A percentile compares a stretch with the other conserved stretches of the same genome.
Evolutionary conservation across 2,888 invertebrate species (phyloP).

Genomic region (Cephus spinipes): DNA sequence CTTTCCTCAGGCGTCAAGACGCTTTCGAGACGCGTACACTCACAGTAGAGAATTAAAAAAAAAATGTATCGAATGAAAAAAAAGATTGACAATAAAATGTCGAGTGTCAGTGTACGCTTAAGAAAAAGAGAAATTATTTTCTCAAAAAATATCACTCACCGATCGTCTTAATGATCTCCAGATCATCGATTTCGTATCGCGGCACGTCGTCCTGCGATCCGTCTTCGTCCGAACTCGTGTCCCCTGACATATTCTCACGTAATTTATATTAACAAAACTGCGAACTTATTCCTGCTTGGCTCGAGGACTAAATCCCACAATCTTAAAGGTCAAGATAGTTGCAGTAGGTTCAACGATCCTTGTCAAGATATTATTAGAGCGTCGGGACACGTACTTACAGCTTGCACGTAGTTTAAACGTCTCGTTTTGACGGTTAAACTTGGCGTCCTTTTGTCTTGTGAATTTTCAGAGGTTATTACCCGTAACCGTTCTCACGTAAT

Average conservation of each 20-base stretch:
- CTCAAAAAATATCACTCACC: constrained; percentile 72
- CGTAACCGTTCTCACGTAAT: too few relatives aligned
- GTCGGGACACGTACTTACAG: constrained; percentile 19
- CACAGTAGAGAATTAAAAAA: too few relatives aligned
- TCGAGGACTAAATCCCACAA: background rate
- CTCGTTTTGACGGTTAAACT: too few relatives aligned
- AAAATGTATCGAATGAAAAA: too few relatives aligned
- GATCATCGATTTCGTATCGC: constrained; percentile 78
- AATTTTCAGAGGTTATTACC: too few relatives aligned
- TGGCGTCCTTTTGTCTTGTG: too few relatives aligned
- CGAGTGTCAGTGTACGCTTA: too few relatives aligned
- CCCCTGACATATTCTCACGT: constrained; percentile 40
- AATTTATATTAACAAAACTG: constrained; percentile 17
- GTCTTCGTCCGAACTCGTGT: constrained; percentile 57
- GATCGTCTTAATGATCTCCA: constrained; percentile 88
- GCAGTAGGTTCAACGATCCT: constrained; percentile 50
- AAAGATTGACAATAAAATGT: too few relatives aligned
- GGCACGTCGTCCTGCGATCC: constrained; percentile 56
- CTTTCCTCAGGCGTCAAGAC: background rate
- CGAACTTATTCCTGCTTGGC: background rate
- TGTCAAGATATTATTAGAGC: constrained; percentile 47
- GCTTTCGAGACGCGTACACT: too few relatives aligned
- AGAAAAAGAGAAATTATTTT: too few relatives aligned
- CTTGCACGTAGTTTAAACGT: background rate
- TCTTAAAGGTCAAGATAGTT: constrained; percentile 27